Percentiles rank a stretch among this genome's conserved stretches.
These are phyloP conservation scores for Uropetala carovei DNA, from an alignment of 2,888 invertebrate genomes.

Conservation along the genomic window DNA sequence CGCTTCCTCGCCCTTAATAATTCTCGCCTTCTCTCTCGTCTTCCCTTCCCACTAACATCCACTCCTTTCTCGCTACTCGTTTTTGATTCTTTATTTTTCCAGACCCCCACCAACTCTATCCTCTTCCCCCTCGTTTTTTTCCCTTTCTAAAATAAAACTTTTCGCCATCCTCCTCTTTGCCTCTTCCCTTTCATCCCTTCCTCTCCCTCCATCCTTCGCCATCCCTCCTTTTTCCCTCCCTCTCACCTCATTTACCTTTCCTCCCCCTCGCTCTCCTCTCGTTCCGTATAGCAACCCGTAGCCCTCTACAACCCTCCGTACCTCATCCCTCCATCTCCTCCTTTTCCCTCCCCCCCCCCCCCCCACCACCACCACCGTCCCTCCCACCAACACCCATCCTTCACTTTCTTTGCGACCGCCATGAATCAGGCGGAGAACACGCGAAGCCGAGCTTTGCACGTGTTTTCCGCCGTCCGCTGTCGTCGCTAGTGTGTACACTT, in stretches of 20 bases:
- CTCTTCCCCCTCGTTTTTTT: constrained; percentile 54
- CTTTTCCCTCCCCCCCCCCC: neutral
- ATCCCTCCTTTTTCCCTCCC: constrained; percentile 47
- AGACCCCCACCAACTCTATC: constrained; percentile 45
- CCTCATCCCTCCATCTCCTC: neutral
- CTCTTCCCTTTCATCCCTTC: constrained; percentile 31
- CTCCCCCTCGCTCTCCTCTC: neutral
- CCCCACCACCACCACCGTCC: neutral
- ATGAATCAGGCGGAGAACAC: constrained; percentile 49
- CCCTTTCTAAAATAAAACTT: constrained; percentile 28
- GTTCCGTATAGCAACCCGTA: neutral
- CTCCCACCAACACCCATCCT: constrained; percentile 21
- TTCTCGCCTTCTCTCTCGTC: too few species aligned
- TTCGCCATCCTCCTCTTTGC: constrained; percentile 35
- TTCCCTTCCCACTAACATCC: too few species aligned
- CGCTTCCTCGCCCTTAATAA: too few species aligned
- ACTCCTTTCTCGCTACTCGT: neutral
- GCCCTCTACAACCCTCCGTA: too few species aligned
- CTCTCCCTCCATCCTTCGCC: constrained; percentile 39
- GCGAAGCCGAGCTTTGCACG: constrained; percentile 43
- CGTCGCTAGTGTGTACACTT: constrained; percentile 54
- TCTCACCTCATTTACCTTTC: neutral
- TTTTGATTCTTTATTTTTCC: constrained; percentile 18
- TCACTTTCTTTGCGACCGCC: constrained; percentile 60
- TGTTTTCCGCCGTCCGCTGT: constrained; percentile 57